A percentile compares a stretch with the other conserved stretches of the same genome.
Conservation (phyloP, 1,140 invertebrate genomes). For the Sinonovacula constricta region DNA sequence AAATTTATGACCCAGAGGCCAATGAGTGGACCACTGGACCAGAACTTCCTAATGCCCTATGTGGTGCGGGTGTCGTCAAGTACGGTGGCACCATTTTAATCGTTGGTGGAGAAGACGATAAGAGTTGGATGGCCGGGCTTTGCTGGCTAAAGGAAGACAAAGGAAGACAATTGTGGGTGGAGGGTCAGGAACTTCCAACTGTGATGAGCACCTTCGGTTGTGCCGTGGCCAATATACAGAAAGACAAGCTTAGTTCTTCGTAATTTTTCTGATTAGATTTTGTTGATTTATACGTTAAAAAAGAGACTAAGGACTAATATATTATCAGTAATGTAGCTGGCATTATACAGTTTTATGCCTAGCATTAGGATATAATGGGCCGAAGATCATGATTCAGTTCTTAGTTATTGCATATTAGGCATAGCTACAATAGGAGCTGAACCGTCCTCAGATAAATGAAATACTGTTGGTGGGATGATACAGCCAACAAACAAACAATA, state of each 20-base stretch:
- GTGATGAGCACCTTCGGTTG: conserved; percentile 77
- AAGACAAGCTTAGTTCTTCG: conserved; percentile 50
- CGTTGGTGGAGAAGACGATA: conserved; percentile 76
- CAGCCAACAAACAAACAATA: too few relatives aligned
- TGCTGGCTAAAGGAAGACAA: conserved; percentile 72
- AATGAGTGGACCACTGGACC: conserved; percentile 73
- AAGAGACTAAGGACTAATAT: too few relatives aligned
- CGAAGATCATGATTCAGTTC: too few relatives aligned
- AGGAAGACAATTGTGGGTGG: conserved; percentile 69
- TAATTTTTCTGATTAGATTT: too few relatives aligned
- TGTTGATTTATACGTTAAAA: too few relatives aligned
- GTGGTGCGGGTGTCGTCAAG: conserved; percentile 76
- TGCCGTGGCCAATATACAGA: conserved; percentile 74
- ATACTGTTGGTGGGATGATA: too few relatives aligned
- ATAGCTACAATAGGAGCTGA: too few relatives aligned
- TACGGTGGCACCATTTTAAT: conserved; percentile 72
- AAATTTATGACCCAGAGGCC: conserved; percentile 72
- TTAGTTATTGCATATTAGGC: too few relatives aligned
- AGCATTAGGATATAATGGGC: too few relatives aligned
- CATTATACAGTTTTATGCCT: too few relatives aligned
- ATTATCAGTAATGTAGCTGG: too few relatives aligned
- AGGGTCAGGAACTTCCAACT: conserved; percentile 73
- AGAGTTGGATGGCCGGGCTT: conserved; percentile 77
- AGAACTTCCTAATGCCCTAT: conserved; percentile 74
- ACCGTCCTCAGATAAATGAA: too few relatives aligned